Evolutionary conservation across 2,888 invertebrate species (phyloP), one percentile per base, ranked within the genome.

Genomic region (Dryococelus australis): DNA sequence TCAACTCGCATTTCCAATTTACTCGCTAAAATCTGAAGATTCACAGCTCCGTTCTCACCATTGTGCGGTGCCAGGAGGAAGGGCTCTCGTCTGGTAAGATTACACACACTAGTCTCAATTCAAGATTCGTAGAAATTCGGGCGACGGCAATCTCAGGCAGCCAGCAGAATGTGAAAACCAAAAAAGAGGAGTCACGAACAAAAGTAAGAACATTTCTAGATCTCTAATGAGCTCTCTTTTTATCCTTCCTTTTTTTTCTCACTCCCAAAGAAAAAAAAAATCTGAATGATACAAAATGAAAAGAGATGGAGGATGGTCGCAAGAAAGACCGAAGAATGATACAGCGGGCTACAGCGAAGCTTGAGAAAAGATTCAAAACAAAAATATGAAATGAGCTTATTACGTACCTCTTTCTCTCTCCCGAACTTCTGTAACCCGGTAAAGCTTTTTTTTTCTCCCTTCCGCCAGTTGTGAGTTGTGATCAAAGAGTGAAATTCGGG

Each of bases 201-300:
- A 87, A 87, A 86, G 86, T 53, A 87, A 86, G 35, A 86, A 86
- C 85, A 86, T 84, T 80, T 47, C 87, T 85, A 86, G 86, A 86
- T 86, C 86, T 47, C 87, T 87, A 87, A 87, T 87, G 87, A 87
- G 86, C 87, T 87, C 86, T 35, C 86, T 84, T 87, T 86, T 85
- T 81, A 81, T 47, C 28, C 26, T 85, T 79, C 9, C 79, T 8
- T 79, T 83, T 83, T 83, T 65, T 51, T 80, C 43, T 83, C 83
- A 28, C 43, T 9, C 43, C 9, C 35, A 0, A 9, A 43, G 43
- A 83, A 83, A 28, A 35, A 35, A 83, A 43, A 28, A 53, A 85
- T 85, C n/a, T 26, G 47, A 53, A 85, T 85, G 47, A 85, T 85
- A 53, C 47, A 85, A 53, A 85, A 43, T 47, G 53, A 85, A 53